A percentile compares a stretch with the other conserved stretches of the same genome.
These are phyloP conservation scores for Camelus bactrianus DNA, from an alignment of 2,113 vertebrate genomes.

Conservation along the genomic window DNA sequence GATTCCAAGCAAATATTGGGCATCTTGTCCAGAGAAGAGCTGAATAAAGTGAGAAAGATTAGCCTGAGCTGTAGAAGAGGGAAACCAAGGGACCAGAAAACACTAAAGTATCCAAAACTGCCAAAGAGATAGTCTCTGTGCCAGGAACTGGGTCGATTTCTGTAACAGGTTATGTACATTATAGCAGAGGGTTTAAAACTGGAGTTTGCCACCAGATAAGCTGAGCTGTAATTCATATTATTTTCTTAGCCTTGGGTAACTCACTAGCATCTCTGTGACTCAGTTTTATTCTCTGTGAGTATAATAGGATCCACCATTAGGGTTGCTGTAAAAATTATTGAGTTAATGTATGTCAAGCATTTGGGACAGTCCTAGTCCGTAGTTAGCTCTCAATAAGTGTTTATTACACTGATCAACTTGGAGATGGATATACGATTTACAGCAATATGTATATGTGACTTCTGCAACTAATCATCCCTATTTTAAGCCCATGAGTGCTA, in stretches of 20 bases:
- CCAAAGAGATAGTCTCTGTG: neutral
- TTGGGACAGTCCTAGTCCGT: neutral
- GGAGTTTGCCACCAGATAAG: neutral
- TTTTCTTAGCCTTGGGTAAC: neutral
- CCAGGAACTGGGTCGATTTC: neutral
- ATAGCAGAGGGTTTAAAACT: neutral
- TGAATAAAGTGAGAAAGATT: slow-evolving; percentile 38
- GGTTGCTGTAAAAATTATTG: neutral
- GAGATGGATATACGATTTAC: neutral
- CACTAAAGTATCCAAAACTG: neutral
- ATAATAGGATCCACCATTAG: neutral
- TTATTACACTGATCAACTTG: neutral
- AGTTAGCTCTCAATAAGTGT: neutral
- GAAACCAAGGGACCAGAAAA: neutral
- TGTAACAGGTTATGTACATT: neutral
- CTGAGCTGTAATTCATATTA: neutral
- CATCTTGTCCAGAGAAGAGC: slow-evolving; percentile 23
- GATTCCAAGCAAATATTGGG: neutral
- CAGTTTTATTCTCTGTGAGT: neutral
- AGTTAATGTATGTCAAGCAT: neutral
- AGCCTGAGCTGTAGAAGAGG: neutral
- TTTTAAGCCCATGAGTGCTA: neutral
- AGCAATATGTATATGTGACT: neutral
- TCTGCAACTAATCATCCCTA: neutral
- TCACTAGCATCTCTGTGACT: neutral